Evolutionary conservation across 2,888 invertebrate species (phyloP).

Genomic region (Lasioglossum leucozonium): DNA sequence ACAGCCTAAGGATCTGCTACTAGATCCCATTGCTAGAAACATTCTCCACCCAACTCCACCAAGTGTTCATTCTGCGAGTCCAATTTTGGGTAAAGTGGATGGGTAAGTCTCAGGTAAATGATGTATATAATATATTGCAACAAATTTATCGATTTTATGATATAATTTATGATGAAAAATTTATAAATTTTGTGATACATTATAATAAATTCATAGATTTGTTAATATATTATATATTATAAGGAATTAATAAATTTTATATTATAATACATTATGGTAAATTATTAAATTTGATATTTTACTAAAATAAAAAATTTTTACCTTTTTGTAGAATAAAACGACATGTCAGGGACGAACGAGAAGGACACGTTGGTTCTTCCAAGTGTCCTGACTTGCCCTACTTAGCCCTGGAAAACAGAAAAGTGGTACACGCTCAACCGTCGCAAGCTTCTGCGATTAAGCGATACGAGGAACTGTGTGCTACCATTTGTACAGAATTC

Average conservation of each 20-base stretch:
- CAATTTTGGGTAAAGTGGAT: conserved; percentile 43
- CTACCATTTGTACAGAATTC: conserved; percentile 19
- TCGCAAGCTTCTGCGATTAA: neutral
- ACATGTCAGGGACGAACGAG: neutral
- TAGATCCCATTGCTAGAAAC: neutral
- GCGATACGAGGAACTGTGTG: conserved; percentile 41
- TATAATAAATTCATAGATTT: neutral
- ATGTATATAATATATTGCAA: neutral
- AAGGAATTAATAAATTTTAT: neutral
- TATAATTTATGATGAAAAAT: neutral
- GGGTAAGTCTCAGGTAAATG: conserved; percentile 55
- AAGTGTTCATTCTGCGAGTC: neutral
- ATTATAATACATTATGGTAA: neutral
- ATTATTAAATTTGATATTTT: neutral
- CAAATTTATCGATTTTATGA: neutral
- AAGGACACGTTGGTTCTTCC: neutral
- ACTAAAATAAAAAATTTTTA: neutral
- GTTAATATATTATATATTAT: neutral
- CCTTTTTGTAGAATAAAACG: conserved; percentile 12
- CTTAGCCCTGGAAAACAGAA: neutral
- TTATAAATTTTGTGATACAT: neutral
- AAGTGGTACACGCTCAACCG: neutral
- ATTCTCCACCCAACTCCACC: conserved; percentile 13
- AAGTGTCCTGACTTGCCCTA: neutral
- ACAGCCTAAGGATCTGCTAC: neutral